phyloP scores from a whole-genome alignment of 2,888 invertebrate genomes.

The Osmoderma eremita region DNA sequence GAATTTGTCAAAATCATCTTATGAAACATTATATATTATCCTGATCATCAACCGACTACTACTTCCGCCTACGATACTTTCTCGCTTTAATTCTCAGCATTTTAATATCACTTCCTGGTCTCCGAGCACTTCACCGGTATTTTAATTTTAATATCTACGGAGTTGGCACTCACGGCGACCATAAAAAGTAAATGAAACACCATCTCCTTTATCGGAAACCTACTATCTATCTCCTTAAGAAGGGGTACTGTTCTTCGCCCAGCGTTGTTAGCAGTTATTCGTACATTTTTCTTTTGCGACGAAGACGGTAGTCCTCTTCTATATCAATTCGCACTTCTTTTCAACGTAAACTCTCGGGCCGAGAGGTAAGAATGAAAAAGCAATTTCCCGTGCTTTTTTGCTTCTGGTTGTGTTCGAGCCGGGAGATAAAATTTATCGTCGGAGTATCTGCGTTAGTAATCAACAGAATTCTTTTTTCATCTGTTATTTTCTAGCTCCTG shows the following conservation, averaged over 20 bases:
- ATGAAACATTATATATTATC: too few species aligned
- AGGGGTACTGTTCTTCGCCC: too few species aligned
- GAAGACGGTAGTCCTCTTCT: slow-evolving; percentile 21
- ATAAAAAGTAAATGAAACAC: slow-evolving; percentile 19
- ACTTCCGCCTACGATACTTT: not conserved
- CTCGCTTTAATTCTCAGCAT: not conserved
- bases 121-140: not conserved
- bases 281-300: slow-evolving; percentile 6
- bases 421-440: slow-evolving; percentile 11
- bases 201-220: slow-evolving; percentile 5
- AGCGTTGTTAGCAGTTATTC: slow-evolving; percentile 6
- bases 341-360: slow-evolving; percentile 2
- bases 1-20: too few species aligned
- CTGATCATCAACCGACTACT: too few species aligned
- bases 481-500: not conserved
- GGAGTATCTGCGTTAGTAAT: not conserved
- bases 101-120: not conserved
- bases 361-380: slow-evolving; percentile 21
- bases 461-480: too few species aligned
- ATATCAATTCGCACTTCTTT: slow-evolving; percentile 22
- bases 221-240: not conserved
- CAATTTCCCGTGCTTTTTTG: slow-evolving; percentile 27
- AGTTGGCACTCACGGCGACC: not conserved
- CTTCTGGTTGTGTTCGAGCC: not conserved
- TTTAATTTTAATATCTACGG: slow-evolving; percentile 29